Evolutionary conservation across 2,888 invertebrate genomes (phyloP).

Genomic region (Diarsia mendica): DNA sequence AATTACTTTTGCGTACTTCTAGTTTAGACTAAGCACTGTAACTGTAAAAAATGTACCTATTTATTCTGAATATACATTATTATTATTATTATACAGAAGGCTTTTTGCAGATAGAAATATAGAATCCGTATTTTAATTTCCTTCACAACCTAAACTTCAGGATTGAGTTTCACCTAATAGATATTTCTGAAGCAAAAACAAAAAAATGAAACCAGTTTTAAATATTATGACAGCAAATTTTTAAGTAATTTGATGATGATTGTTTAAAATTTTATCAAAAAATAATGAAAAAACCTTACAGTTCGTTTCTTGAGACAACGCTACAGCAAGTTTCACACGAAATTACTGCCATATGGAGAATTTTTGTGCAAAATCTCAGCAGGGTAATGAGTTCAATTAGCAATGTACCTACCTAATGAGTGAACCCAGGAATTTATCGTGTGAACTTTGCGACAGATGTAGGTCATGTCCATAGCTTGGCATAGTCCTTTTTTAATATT

Average conservation of each 20-base stretch:
- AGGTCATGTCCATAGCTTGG: slow-evolving; percentile 20
- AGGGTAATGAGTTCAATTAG: slow-evolving; percentile 74
- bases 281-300: not conserved
- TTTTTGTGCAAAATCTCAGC: slow-evolving; percentile 74
- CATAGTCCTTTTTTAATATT: not conserved
- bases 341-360: slow-evolving; percentile 4
- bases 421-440: slow-evolving; percentile 21
- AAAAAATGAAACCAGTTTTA: not conserved
- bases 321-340: slow-evolving; percentile 14
- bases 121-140: not conserved
- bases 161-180: not conserved
- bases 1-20: too few relatives aligned
- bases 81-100: too few relatives aligned
- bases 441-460: slow-evolving; percentile 43
- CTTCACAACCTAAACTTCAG: not conserved
- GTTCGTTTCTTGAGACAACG: not conserved
- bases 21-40: too few relatives aligned
- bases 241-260: not conserved
- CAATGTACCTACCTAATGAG: slow-evolving; percentile 45
- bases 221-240: too few relatives aligned
- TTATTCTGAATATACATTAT: too few relatives aligned
- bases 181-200: not conserved
- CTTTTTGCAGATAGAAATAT: not conserved
- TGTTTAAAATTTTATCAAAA: not conserved
- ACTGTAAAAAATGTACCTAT: too few relatives aligned